Evolutionary conservation across 1,140 invertebrate genomes (phyloP).

Genomic region (Mycetomoellerius zeteki): DNA sequence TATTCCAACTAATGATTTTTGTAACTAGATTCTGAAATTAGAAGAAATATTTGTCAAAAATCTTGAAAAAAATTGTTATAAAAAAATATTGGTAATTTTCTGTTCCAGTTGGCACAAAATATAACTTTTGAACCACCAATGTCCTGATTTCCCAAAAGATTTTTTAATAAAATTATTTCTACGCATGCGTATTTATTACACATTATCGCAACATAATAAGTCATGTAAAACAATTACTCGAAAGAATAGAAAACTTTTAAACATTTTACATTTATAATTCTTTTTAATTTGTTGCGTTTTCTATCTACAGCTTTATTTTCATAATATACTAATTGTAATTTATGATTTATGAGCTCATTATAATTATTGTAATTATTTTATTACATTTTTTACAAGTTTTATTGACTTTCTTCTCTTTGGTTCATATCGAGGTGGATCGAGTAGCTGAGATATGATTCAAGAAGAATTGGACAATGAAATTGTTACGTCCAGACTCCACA

Average conservation of each 20-base stretch:
- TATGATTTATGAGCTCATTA: not conserved
- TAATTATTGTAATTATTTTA: too few species aligned
- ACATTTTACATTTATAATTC: slow-evolving; percentile 1
- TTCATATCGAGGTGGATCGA: too few species aligned
- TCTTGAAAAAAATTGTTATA: not conserved
- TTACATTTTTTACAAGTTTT: too few species aligned
- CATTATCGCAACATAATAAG: not conserved
- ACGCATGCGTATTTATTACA: not conserved
- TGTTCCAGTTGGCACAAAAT: not conserved
- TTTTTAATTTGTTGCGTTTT: not conserved
- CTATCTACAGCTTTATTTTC: not conserved
- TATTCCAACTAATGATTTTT: too few species aligned
- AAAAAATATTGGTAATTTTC: not conserved
- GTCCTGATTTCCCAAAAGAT: not conserved
- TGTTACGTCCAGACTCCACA: too few species aligned
- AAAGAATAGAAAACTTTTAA: slow-evolving; percentile 3
- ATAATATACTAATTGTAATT: not conserved
- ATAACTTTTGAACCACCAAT: not conserved
- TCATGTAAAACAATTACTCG: not conserved
- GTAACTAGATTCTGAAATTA: too few species aligned
- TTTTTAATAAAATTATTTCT: not conserved
- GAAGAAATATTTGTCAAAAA: slow-evolving; percentile 1
- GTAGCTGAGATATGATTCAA: too few species aligned
- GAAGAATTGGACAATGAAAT: too few species aligned
- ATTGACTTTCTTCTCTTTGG: too few species aligned